phyloP scores from a whole-genome alignment of 2,888 invertebrate genomes.

The Cheilosia pagana region DNA sequence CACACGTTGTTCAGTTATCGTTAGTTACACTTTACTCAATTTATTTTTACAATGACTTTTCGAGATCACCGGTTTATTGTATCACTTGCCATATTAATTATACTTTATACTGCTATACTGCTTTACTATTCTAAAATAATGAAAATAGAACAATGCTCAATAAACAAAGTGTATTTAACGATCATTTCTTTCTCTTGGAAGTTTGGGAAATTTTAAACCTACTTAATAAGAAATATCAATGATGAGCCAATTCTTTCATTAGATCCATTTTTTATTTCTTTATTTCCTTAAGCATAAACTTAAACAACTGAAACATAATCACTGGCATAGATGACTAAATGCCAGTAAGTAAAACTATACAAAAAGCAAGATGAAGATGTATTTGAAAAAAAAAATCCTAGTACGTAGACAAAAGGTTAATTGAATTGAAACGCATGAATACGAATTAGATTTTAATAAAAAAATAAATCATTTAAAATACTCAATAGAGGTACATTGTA shows the following conservation, averaged over 20 bases:
- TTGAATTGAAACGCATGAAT: conserved; percentile 8
- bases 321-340: conserved; percentile 47
- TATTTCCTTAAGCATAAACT: conserved; percentile 16
- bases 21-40: too few relatives aligned
- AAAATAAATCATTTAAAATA: conserved; percentile 42
- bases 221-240: too few relatives aligned
- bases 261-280: not conserved
- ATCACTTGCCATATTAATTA: too few relatives aligned
- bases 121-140: too few relatives aligned
- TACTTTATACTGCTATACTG: too few relatives aligned
- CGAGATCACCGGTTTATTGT: too few relatives aligned
- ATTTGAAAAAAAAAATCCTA: not conserved
- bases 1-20: too few relatives aligned
- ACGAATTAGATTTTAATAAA: not conserved
- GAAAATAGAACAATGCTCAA: too few relatives aligned
- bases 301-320: conserved; percentile 58
- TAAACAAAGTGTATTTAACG: too few relatives aligned
- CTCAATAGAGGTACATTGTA: conserved; percentile 29
- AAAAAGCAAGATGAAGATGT: not conserved
- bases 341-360: conserved; percentile 2
- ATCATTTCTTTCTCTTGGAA: too few relatives aligned
- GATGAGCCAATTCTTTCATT: not conserved
- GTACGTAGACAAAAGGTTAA: conserved; percentile 11
- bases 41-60: too few relatives aligned
- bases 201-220: too few relatives aligned